phyloP scores from a whole-genome alignment of 2,113 vertebrate species.

The Tauraco erythrolophus region DNA sequence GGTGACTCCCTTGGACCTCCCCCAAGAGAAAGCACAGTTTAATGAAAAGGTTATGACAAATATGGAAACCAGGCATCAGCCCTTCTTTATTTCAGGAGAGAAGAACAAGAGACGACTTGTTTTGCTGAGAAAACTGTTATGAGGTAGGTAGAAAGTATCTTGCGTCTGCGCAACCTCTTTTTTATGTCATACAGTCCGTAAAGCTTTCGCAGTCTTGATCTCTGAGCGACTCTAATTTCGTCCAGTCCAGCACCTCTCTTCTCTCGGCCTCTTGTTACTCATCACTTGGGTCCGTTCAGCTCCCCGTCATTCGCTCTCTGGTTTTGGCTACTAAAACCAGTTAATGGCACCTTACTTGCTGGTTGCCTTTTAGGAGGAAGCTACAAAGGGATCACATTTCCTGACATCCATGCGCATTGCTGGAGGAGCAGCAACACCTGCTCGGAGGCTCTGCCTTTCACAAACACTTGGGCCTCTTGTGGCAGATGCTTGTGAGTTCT shows the following conservation, averaged over 20 bases:
- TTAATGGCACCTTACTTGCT: not conserved
- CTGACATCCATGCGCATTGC: not conserved
- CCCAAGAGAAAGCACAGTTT: not conserved
- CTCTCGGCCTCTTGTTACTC: not conserved
- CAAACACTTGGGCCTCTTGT: not conserved
- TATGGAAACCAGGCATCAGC: not conserved
- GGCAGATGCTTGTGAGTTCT: not conserved
- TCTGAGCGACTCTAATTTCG: not conserved
- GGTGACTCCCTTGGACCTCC: fast-evolving
- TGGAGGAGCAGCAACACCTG: not conserved
- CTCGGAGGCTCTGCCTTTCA: not conserved
- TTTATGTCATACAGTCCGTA: fast-evolving
- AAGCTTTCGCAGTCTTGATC: not conserved
- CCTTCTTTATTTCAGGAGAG: not conserved
- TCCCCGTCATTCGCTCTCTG: not conserved
- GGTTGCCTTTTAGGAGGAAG: not conserved
- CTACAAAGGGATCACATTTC: not conserved
- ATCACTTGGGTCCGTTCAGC: not conserved
- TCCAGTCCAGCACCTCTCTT: not conserved
- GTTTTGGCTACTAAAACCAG: not conserved
- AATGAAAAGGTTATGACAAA: fast-evolving
- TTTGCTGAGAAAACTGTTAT: not conserved
- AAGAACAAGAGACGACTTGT: not conserved
- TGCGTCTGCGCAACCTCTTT: not conserved
- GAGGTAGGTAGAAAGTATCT: not conserved